Evolutionary conservation across 2,797 vertebrate species (phyloP).

Genomic region (Macroramphosus scolopax): DNA sequence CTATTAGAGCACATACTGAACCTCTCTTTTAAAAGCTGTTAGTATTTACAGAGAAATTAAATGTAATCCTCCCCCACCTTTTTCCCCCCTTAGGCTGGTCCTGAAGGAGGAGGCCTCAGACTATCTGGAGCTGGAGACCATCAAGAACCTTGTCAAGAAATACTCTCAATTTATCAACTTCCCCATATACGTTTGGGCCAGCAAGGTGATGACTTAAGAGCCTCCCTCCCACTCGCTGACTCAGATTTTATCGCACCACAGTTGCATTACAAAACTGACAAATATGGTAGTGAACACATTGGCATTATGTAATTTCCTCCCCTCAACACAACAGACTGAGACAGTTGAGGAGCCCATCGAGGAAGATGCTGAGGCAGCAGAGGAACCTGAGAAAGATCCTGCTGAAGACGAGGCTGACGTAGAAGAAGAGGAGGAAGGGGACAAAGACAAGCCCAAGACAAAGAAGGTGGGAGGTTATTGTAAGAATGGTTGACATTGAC

Average conservation of each 20-base stretch:
- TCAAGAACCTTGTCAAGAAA: constrained; percentile 96
- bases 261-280: not conserved
- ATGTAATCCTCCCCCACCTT: not conserved
- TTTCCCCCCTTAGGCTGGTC: constrained; percentile 79
- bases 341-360: constrained; percentile 95
- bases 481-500: not conserved
- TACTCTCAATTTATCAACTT: constrained; percentile 99
- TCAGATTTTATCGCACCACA: not conserved
- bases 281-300: constrained; percentile 1
- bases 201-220: constrained; percentile 83
- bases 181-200: constrained; percentile 98
- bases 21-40: too few species aligned
- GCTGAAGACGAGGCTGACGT: constrained; percentile 93
- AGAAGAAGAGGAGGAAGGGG: constrained; percentile 95
- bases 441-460: constrained; percentile 94
- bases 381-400: constrained; percentile 89
- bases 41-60: not conserved
- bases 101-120: constrained; percentile 98
- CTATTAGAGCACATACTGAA: too few species aligned
- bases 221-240: not conserved
- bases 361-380: constrained; percentile 85
- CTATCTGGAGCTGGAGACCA: constrained; percentile 94
- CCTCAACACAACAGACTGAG: constrained; percentile 82
- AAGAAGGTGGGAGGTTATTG: constrained; percentile 82
- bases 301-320: not conserved